A percentile compares a stretch with the other conserved stretches of the same genome.
Conservation (phyloP, 2,797 vertebrate species). For the Enteromius fasciolatus region DNA sequence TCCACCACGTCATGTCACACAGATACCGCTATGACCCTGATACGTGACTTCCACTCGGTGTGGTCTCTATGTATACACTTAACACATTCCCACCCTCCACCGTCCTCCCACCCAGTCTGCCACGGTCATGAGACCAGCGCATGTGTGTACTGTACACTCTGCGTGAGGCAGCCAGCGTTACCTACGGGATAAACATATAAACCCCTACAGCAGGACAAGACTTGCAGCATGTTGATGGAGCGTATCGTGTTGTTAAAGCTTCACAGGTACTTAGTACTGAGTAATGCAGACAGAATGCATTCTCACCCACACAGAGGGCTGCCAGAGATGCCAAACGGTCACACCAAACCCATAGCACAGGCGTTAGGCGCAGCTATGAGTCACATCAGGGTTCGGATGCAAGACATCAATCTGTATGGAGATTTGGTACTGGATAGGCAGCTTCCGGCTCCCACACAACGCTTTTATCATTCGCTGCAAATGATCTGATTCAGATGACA, state of each 20-base stretch:
- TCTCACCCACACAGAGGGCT: slow-evolving; percentile 56
- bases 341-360: slow-evolving; percentile 44
- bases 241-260: slow-evolving; percentile 51
- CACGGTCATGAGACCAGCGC: slow-evolving; percentile 39
- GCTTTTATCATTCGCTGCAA: slow-evolving; percentile 22
- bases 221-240: slow-evolving; percentile 56
- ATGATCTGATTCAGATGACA: slow-evolving; percentile 1
- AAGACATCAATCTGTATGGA: slow-evolving; percentile 2
- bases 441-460: neutral
- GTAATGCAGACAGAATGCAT: slow-evolving; percentile 58
- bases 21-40: neutral
- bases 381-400: slow-evolving; percentile 47
- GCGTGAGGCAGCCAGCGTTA: slow-evolving; percentile 44
- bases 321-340: slow-evolving; percentile 45
- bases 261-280: slow-evolving; percentile 58
- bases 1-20: neutral
- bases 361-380: slow-evolving; percentile 31
- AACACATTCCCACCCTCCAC: slow-evolving; percentile 31
- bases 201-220: slow-evolving; percentile 55
- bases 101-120: slow-evolving; percentile 21
- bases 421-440: neutral
- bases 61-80: slow-evolving; percentile 29
- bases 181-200: slow-evolving; percentile 56
- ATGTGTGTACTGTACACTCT: slow-evolving; percentile 55
- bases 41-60: neutral